Evolutionary conservation across 1,140 invertebrate species (phyloP).

Genomic region (Philotrypesis tridentata): DNA sequence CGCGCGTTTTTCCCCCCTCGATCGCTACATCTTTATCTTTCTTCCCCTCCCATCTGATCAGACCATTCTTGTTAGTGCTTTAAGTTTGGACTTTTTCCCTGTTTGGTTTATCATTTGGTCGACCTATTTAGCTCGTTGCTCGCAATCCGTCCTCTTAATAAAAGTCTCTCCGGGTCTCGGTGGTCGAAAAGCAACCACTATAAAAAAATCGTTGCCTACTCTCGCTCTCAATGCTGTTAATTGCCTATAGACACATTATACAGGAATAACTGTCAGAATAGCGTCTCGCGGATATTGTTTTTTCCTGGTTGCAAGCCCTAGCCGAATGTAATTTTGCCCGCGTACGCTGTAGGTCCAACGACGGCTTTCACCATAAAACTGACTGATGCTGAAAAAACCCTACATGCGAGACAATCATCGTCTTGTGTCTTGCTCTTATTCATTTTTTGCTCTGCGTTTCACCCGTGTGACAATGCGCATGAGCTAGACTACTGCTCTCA

Average conservation of each 20-base stretch:
- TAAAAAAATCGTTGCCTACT: slow-evolving; percentile 45
- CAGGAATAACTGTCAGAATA: slow-evolving; percentile 47
- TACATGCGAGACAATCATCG: neutral
- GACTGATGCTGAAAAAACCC: slow-evolving; percentile 2
- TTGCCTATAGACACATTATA: slow-evolving; percentile 18
- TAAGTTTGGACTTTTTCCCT: slow-evolving; percentile 34
- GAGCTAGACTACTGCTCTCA: no score
- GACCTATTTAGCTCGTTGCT: slow-evolving; percentile 48
- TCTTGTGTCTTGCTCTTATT: neutral
- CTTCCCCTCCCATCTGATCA: slow-evolving; percentile 25
- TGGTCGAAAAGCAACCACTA: slow-evolving; percentile 42
- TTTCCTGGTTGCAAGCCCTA: slow-evolving; percentile 24
- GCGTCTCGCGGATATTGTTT: slow-evolving; percentile 4
- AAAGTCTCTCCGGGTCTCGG: slow-evolving; percentile 25
- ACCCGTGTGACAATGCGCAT: neutral
- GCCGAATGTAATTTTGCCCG: slow-evolving; percentile 13
- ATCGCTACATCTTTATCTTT: slow-evolving; percentile 9
- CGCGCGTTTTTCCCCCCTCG: no score
- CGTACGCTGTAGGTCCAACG: neutral
- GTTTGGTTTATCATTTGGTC: slow-evolving; percentile 37
- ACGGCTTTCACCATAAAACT: slow-evolving; percentile 32
- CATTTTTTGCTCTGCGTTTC: neutral
- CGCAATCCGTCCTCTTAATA: slow-evolving; percentile 50
- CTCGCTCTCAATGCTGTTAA: neutral
- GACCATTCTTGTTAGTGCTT: slow-evolving; percentile 44